Conservation (phyloP, 2,797 vertebrate species). For the Gobionotothen gibberifrons region DNA sequence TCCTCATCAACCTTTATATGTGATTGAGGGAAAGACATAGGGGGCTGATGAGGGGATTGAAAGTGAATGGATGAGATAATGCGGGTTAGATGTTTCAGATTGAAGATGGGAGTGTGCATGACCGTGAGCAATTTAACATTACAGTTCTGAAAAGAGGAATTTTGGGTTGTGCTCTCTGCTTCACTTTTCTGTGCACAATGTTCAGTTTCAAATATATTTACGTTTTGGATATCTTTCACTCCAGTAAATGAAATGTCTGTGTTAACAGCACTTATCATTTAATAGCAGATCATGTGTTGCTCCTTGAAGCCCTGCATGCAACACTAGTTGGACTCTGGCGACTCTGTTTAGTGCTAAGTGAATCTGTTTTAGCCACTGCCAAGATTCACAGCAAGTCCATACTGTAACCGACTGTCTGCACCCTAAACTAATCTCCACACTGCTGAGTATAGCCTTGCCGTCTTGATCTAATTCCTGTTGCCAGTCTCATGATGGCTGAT, state of each 20-base stretch:
- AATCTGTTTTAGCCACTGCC: constrained; percentile 33
- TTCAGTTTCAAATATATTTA: neutral
- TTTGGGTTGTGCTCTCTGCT: neutral
- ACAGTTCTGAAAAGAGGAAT: neutral
- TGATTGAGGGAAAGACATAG: constrained; percentile 1
- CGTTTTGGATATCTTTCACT: neutral
- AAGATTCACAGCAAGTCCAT: constrained; percentile 22
- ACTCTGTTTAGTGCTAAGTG: constrained; percentile 14
- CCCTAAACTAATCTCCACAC: constrained; percentile 41
- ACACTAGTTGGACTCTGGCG: neutral
- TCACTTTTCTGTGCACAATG: neutral
- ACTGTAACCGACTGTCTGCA: constrained; percentile 19
- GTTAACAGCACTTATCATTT: neutral
- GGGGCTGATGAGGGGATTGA: constrained; percentile 32
- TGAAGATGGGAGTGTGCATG: neutral
- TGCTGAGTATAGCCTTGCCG: constrained; percentile 31
- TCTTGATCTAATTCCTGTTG: constrained; percentile 60
- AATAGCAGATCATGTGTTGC: constrained; percentile 6
- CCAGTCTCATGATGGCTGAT: constrained; percentile 51
- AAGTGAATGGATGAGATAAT: constrained; percentile 21
- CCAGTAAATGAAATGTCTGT: neutral
- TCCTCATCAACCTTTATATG: constrained; percentile 46
- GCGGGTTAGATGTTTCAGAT: neutral
- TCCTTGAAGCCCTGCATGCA: neutral
- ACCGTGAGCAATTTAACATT: neutral